Base-by-base conservation (phyloP, 2,888 invertebrate genomes). In the Mesorhabditis sp. region DNA sequence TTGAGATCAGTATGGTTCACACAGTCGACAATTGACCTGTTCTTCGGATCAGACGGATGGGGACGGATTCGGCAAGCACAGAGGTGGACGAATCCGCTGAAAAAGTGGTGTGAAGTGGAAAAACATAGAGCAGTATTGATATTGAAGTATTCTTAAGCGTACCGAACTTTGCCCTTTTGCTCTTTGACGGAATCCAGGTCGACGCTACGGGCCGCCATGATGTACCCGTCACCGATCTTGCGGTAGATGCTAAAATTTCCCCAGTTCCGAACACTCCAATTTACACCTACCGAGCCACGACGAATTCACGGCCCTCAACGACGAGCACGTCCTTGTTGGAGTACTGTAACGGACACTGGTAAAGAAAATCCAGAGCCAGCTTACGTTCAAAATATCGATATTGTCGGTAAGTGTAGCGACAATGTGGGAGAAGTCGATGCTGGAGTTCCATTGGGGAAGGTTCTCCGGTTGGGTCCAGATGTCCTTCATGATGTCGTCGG, bases 361-460 rank as follows among this genome's bases (percentile, higher is more conserved):
- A 50, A 50, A 50, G 58, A 50, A 50, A 10, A 50, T 50, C 58
- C n/a, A 50, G 58, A 50, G 58, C 58, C n/a, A 10, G 58, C n/a
- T n/a, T n/a, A 50, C 58, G n/a, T 50, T 50, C 7, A 50, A n/a
- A n/a, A 50, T 50, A 50, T 50, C 58, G n/a, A 50, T 50, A 10
- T 50, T 10, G n/a, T 50, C 58, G n/a, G 58, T 50, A n/a, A 50
- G 58, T 50, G 58, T 50, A 50, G 58, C 58, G 58, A 50, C 58
- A 50, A 50, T 50, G 58, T 50, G 58, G 10, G 58, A 50, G 58
- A 50, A 50, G n/a, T 50, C 58, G n/a, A 50, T 50, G 58, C n/a
- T 50, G 10, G 58, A 10, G n/a, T 50, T 50, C 58, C 58, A 50
- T 13, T 50, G 7, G 58, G 58, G 58, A 13, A 50, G 58, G 58